Percentiles rank a stretch among this genome's conserved stretches.
Evolutionary conservation across 2,888 invertebrate genomes (phyloP).

Genomic region (Oscheius myriophilus): DNA sequence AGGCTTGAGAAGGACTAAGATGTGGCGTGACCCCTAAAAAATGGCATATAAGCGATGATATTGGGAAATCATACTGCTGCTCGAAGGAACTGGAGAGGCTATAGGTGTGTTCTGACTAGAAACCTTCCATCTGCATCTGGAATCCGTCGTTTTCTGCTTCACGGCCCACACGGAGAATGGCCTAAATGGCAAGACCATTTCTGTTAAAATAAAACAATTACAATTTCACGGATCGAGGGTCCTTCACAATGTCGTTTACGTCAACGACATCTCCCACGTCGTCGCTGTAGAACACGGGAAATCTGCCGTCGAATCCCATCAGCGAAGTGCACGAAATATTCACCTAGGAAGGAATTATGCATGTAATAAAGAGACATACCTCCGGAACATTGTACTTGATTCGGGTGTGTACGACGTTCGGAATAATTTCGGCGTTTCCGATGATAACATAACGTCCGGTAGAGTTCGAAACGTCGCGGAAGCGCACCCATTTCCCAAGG

Average conservation of each 20-base stretch:
- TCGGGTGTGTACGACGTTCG: neutral
- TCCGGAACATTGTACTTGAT: neutral
- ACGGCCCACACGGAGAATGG: constrained; percentile 1
- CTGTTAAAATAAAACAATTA: neutral
- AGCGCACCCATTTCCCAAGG: neutral
- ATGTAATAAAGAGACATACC: neutral
- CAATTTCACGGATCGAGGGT: neutral
- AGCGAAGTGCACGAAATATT: neutral
- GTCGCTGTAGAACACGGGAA: neutral
- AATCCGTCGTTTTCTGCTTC: neutral
- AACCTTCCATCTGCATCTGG: neutral
- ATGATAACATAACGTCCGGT: too few relatives aligned
- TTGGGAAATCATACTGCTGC: too few relatives aligned
- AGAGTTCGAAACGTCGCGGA: neutral
- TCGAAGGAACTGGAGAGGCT: too few relatives aligned
- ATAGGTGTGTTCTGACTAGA: neutral
- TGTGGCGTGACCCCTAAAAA: too few relatives aligned
- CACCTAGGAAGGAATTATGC: neutral
- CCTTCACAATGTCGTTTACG: neutral
- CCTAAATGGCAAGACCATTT: neutral
- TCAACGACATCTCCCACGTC: constrained; percentile 1
- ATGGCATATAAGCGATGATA: too few relatives aligned
- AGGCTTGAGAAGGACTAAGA: too few relatives aligned
- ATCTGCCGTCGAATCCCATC: neutral
- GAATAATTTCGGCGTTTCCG: too few relatives aligned